Conservation (phyloP, 2,888 invertebrate species). For the Melinaea marsaeus region DNA sequence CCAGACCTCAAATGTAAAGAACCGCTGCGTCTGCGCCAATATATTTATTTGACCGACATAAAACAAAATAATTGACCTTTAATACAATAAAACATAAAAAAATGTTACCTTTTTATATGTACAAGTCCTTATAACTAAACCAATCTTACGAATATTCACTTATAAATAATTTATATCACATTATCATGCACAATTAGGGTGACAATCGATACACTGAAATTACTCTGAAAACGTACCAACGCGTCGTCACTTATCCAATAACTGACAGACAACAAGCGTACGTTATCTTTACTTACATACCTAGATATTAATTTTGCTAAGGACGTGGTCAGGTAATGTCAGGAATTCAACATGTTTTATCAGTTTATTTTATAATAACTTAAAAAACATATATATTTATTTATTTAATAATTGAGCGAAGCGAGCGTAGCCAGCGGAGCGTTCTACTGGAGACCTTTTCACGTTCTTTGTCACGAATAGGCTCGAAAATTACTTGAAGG, state of each 20-base stretch:
- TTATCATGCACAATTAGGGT: not conserved
- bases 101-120: not conserved
- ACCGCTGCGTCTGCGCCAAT: too few relatives aligned
- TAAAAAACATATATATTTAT: not conserved
- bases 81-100: not conserved
- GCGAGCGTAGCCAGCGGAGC: too few relatives aligned
- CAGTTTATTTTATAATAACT: too few relatives aligned
- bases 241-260: slow-evolving; percentile 23
- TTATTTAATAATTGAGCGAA: not conserved
- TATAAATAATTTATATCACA: slow-evolving; percentile 3
- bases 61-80: not conserved
- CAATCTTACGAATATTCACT: not conserved
- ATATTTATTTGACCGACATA: not conserved
- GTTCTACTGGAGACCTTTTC: too few relatives aligned
- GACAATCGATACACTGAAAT: slow-evolving; percentile 9
- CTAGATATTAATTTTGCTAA: slow-evolving; percentile 27
- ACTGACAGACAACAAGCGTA: slow-evolving; percentile 8
- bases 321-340: slow-evolving; percentile 14
- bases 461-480: too few relatives aligned
- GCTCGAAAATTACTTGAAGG: too few relatives aligned
- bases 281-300: slow-evolving; percentile 26
- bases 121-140: too few relatives aligned
- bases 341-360: not conserved
- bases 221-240: slow-evolving; percentile 19
- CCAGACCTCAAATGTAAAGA: too few relatives aligned